A percentile compares a stretch with the other conserved stretches of the same genome.
Conservation (phyloP, 2,888 invertebrate genomes). For the Oxyteleia sp. region DNA sequence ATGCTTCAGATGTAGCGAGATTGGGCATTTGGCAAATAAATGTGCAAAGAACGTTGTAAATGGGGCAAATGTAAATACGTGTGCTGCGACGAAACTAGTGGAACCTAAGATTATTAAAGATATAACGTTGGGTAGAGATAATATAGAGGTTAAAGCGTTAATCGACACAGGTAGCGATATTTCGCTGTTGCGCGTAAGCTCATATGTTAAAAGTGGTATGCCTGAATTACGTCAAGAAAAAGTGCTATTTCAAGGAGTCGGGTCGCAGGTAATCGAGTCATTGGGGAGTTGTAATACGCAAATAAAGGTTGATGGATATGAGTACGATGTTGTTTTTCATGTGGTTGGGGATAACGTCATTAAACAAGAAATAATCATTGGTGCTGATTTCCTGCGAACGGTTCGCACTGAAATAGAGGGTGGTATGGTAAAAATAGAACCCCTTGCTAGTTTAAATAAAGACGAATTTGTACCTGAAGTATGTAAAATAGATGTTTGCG, state of each 20-base stretch:
- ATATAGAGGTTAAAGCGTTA: slow-evolving; percentile 1
- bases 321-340: slow-evolving; percentile 54
- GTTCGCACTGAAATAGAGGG: slow-evolving; percentile 35
- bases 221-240: not conserved
- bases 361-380: slow-evolving; percentile 45
- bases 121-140: not conserved
- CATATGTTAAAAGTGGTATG: slow-evolving; percentile 3
- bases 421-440: slow-evolving; percentile 37
- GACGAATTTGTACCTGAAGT: not conserved
- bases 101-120: not conserved
- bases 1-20: slow-evolving; percentile 6
- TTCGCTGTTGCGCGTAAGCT: not conserved
- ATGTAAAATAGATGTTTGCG: slow-evolving; percentile 4
- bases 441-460: not conserved
- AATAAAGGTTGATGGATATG: slow-evolving; percentile 40
- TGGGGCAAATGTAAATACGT: not conserved
- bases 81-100: not conserved
- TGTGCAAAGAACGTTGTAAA: not conserved
- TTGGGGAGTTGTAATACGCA: slow-evolving; percentile 16
- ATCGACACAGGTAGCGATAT: too few species aligned
- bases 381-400: slow-evolving; percentile 49
- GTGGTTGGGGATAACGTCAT: slow-evolving; percentile 42
- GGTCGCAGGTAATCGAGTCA: slow-evolving; percentile 34
- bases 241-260: slow-evolving; percentile 57
- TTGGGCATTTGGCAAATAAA: not conserved